Evolutionary conservation across 2,888 invertebrate species (phyloP), one percentile per base, ranked within the genome.

Genomic region (Boloria euphrosyne): DNA sequence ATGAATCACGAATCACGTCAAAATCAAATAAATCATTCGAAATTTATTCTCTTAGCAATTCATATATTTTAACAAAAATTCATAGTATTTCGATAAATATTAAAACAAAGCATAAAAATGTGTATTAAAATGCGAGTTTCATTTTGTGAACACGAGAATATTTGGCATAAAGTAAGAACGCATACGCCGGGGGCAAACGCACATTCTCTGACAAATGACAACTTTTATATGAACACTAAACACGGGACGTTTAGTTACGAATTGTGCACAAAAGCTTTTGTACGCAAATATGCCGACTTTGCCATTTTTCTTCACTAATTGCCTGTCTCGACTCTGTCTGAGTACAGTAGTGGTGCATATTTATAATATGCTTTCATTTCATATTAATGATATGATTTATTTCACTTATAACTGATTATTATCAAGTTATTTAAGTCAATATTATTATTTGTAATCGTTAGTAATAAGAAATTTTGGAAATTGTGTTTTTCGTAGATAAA

Each of bases 151-250:
- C 5, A 27, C 22, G 46, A 16, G 10, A 3, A 31, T 46, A 27
- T 27, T 27, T 13, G n/a, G 46, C 58, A 58, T 47, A 61, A 61
- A 57, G 60, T 61, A 62, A 62, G 31, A 53, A 38, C 31, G 27
- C 61, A 43, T 44, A 64, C 65, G 67, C 69, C 53, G 17, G 57
- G 46, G 65, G 67, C 67, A 54, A 67, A 59, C 54, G 53, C 67
- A 67, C 62, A 58, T 62, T 55, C 60, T 49, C 67, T 65, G 69
- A 67, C 69, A 67, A 62, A 69, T 69, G 62, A 67, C 58, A 62
- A 59, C 67, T 61, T 53, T 22, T 65, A 67, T 62, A 65, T 61
- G 58, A 62, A 65, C 52, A 67, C 54, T 65, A 58, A 49, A 51
- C 58, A 50, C 47, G 60, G 62, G 57, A 66, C 55, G 57, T 51